Percentiles rank a stretch among this genome's conserved stretches.
phyloP scores from a whole-genome alignment of 1,140 invertebrate genomes.

The Sarcophaga peregrina region DNA sequence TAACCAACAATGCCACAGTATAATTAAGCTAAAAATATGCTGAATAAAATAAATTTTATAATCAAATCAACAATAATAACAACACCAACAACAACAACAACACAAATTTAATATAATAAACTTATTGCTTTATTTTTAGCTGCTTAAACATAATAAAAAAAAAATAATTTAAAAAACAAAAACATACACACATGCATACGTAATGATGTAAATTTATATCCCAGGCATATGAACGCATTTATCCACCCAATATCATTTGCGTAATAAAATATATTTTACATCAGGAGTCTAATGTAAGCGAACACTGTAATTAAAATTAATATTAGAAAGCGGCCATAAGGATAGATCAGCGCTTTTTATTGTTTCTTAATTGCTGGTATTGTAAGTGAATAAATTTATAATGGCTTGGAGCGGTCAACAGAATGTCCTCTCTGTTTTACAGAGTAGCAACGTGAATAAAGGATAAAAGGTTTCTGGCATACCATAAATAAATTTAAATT shows the following conservation, averaged over 20 bases:
- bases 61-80: constrained; percentile 1
- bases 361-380: too few relatives aligned
- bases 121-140: neutral
- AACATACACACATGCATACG: neutral
- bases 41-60: constrained; percentile 27
- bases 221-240: neutral
- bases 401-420: too few relatives aligned
- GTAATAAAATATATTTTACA: constrained; percentile 16
- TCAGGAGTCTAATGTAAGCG: too few relatives aligned
- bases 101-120: constrained; percentile 17
- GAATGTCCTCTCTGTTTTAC: too few relatives aligned
- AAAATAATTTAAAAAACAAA: neutral
- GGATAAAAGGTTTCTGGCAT: too few relatives aligned
- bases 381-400: too few relatives aligned
- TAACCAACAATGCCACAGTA: constrained; percentile 41
- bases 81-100: neutral
- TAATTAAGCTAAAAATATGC: constrained; percentile 41
- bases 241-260: neutral
- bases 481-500: too few relatives aligned
- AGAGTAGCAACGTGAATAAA: too few relatives aligned
- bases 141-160: neutral
- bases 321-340: too few relatives aligned
- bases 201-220: neutral
- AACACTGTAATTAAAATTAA: neutral
- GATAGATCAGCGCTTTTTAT: too few relatives aligned